Base-by-base conservation (phyloP, 2,113 vertebrate genomes). In the Marcusenius ussheri region DNA sequence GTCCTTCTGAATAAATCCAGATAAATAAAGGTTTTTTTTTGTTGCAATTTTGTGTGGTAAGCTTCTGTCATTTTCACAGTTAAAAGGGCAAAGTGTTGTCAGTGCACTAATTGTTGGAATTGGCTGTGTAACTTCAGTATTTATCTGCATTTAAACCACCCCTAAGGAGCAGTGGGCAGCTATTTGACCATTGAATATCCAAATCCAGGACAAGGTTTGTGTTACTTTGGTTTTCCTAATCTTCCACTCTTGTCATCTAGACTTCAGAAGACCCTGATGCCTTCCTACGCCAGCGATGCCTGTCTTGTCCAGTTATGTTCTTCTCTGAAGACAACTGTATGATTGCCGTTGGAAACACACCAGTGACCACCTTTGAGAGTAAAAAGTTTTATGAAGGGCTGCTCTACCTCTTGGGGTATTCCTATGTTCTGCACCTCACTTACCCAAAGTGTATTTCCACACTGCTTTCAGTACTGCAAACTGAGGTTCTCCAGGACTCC, bases 291-390 rank as follows among this genome's bases (percentile, higher is more conserved):
- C 27, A 31, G 27, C 11, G 8, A 31, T 8, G n/a, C 8, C 66
- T 90, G 56, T 90, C 45, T 74, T 77, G 85, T 80, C 89, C 85
- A 74, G 89, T 90, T 51, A 4, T 90, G 66, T 83, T 90, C 13
- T 13, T 90, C 4, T 49, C n/a, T 90, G 89, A 90, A 24, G 46
- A 77, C 4, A 90, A 90, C 89, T 90, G 85, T 62, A 90, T 90
- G 85, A 50, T 77, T 19, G 84, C 84, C 17, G 19, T 90, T 90
- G 89, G 62, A 80, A 74, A 19, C 62, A 90, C 84, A 27, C 84
- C 85, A 74, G 83, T 90, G 89, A 90, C 85, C n/a, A 90, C 85
- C 31, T 88, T 90, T 15, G 11, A 53, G 21, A 88, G 17, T 74
- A 85, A 51, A 39, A 88, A 39, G 13, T 77, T 88, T n/a, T 15